phyloP scores from a whole-genome alignment of 53 echinoderm and acorn worm genomes.

The Stichopus horrens region DNA sequence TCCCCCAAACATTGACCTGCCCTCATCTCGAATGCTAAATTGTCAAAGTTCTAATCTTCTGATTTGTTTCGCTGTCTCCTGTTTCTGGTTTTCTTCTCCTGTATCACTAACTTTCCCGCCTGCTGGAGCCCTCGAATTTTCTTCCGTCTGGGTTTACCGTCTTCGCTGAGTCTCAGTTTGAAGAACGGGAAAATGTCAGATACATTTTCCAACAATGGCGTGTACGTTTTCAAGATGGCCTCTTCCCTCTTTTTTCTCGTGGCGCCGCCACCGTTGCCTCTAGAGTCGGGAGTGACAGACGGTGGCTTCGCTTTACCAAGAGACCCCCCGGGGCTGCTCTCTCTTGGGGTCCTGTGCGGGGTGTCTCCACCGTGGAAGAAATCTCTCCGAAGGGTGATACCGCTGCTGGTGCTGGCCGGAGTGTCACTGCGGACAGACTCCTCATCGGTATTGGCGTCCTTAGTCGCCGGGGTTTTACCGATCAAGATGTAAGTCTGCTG shows the following conservation, averaged over 20 bases:
- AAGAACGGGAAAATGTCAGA: slow-evolving; percentile 30
- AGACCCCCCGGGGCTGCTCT: neutral
- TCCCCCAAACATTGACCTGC: no score
- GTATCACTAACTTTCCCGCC: slow-evolving; percentile 21
- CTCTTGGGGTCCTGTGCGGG: slow-evolving; percentile 20
- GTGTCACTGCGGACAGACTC: neutral
- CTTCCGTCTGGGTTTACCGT: neutral
- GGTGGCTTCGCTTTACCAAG: neutral
- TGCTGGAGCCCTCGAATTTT: slow-evolving; percentile 32
- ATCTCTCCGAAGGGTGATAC: neutral
- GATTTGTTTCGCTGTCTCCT: neutral
- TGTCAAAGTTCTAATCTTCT: neutral
- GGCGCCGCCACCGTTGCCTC: neutral
- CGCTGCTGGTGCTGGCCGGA: neutral
- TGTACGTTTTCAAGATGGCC: slow-evolving; percentile 4
- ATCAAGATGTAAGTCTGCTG: slow-evolving; percentile 35
- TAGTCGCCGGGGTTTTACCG: neutral
- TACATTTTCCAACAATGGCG: slow-evolving; percentile 10
- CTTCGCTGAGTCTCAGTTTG: slow-evolving; percentile 19
- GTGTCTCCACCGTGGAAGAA: neutral
- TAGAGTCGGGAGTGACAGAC: neutral
- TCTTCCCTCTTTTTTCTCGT: slow-evolving; percentile 17
- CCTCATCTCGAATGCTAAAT: no score
- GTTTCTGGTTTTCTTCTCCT: slow-evolving; percentile 25
- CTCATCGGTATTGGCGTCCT: neutral